A percentile compares a stretch with the other conserved stretches of the same genome.
Conservation (phyloP, 2,888 invertebrate species). For the Cataglyphis albicans region DNA sequence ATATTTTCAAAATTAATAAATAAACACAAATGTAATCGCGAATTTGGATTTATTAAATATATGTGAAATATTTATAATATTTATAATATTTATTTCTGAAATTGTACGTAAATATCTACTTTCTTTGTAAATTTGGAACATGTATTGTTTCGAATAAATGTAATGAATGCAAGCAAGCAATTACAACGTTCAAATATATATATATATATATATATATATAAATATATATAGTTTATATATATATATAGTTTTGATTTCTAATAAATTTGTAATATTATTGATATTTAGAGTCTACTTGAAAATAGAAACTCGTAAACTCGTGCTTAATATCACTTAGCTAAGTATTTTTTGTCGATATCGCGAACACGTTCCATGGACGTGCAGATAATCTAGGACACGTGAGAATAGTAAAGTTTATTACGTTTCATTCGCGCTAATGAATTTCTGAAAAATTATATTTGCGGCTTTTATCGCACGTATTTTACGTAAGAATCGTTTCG, state of each 20-base stretch:
- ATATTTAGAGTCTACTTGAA: constrained; percentile 8
- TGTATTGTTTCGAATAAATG: background rate
- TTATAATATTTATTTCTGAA: background rate
- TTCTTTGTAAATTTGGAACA: background rate
- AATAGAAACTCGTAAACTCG: background rate
- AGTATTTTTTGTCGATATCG: constrained; percentile 22
- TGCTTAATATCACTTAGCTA: background rate
- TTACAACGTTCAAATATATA: background rate
- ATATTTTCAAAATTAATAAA: background rate
- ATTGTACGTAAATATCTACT: background rate
- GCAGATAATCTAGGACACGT: constrained; percentile 19
- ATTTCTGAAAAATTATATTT: constrained; percentile 42
- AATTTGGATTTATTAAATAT: constrained; percentile 20
- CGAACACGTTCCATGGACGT: background rate
- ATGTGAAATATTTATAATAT: background rate
- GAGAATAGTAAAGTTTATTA: constrained; percentile 47
- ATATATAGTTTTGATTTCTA: background rate
- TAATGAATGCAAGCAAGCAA: background rate
- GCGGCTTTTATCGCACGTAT: constrained; percentile 9
- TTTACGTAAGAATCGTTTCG: background rate
- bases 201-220: background rate
- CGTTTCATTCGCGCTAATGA: constrained; percentile 43
- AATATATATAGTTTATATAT: no score
- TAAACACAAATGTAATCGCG: background rate
- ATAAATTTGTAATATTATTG: background rate